phyloP scores from a whole-genome alignment of 2,113 vertebrate species.

The Oryzias curvinotus region DNA sequence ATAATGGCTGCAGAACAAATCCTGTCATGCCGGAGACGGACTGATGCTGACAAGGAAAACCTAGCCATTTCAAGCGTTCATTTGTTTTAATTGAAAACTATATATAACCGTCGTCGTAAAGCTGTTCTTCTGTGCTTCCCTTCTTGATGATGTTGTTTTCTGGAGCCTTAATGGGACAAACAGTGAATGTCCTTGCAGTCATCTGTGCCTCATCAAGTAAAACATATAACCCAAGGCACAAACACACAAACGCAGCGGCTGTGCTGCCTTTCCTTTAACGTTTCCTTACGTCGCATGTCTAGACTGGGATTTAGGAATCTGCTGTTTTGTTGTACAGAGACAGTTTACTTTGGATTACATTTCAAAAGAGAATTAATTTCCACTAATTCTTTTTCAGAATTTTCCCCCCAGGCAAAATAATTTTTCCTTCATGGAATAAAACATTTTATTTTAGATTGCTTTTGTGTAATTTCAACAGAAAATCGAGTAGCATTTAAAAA shows the following conservation, averaged over 20 bases:
- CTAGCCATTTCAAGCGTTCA: background rate
- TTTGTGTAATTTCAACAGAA: background rate
- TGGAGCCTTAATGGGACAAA: conserved; percentile 36
- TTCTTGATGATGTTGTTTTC: conserved; percentile 25
- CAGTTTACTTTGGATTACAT: background rate
- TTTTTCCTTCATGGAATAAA: background rate
- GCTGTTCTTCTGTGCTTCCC: conserved; percentile 18
- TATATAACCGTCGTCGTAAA: no score
- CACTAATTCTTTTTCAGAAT: background rate
- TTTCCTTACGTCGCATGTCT: conserved; percentile 8
- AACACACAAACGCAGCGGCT: conserved; percentile 1
- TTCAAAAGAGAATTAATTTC: background rate
- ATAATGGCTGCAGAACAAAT: conserved; percentile 23
- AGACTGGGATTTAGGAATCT: background rate
- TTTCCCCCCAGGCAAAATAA: no score
- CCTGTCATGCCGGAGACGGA: conserved; percentile 10
- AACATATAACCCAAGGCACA: conserved; percentile 20
- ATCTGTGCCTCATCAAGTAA: conserved; percentile 24
- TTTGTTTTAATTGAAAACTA: no score
- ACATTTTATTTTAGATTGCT: background rate
- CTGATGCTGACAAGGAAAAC: background rate
- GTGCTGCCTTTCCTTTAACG: conserved; percentile 3
- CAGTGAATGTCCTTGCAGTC: conserved; percentile 29
- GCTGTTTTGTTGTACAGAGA: background rate
- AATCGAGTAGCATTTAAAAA: background rate